A percentile compares a stretch with the other conserved stretches of the same genome.
These are phyloP conservation scores for Ammodytes marinus DNA, from an alignment of 2,113 vertebrate species.

Conservation along the genomic window DNA sequence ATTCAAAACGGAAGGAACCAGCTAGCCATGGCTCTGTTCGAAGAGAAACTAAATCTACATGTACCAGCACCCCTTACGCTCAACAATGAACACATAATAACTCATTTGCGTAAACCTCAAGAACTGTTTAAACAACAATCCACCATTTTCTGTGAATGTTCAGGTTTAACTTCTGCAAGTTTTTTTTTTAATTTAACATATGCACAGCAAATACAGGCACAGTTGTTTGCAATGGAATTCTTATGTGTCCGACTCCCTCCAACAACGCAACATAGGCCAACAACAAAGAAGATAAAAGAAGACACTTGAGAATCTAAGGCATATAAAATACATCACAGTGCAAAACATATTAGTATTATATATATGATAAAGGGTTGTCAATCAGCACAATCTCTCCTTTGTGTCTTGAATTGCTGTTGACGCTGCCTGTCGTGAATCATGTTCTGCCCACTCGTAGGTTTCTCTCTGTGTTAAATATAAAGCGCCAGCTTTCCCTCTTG, in stretches of 20 bases:
- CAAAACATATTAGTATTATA: no score
- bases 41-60: not conserved
- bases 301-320: no score
- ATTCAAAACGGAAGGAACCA: not conserved
- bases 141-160: not conserved
- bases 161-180: no score
- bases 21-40: not conserved
- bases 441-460: conserved; percentile 59
- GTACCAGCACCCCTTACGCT: not conserved
- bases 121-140: conserved; percentile 1
- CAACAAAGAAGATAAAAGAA: no score
- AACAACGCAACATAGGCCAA: no score
- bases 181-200: no score
- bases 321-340: no score
- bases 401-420: conserved; percentile 20
- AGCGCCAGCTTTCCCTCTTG: conserved; percentile 68
- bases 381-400: conserved; percentile 1
- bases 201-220: no score
- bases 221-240: no score
- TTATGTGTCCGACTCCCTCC: no score
- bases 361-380: no score
- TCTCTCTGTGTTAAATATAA: conserved; percentile 48
- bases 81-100: not conserved
- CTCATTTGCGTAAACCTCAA: not conserved
- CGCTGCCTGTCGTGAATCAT: conserved; percentile 47